Percentiles rank a stretch among this genome's conserved stretches.
Conservation (phyloP, 2,113 vertebrate species). For the Myodes glareolus region DNA sequence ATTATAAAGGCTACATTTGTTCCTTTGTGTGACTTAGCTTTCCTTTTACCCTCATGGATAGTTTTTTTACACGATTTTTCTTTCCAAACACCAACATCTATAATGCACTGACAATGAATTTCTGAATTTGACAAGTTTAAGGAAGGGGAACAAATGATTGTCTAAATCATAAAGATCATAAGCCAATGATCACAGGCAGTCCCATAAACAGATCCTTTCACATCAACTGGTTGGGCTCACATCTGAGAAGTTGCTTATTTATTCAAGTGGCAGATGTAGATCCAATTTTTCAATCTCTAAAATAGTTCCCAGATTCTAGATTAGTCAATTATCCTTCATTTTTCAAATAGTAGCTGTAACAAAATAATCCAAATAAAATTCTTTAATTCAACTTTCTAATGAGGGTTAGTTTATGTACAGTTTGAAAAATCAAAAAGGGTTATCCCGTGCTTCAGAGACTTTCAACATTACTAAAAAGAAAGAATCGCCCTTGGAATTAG, state of each 20-base stretch:
- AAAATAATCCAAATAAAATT: conserved; percentile 78
- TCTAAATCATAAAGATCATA: not conserved
- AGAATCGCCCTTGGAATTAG: not conserved
- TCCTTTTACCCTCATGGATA: not conserved
- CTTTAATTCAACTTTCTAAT: conserved; percentile 46
- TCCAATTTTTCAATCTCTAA: conserved; percentile 74
- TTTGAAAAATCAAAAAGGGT: not conserved
- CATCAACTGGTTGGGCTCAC: not conserved
- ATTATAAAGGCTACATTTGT: not conserved
- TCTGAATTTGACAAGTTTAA: not conserved
- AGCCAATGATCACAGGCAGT: not conserved
- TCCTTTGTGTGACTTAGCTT: not conserved
- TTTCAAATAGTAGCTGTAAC: conserved; percentile 62
- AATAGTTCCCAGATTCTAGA: conserved; percentile 72
- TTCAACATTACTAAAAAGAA: not conserved
- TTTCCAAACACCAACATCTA: not conserved
- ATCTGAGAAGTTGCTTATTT: conserved; percentile 69
- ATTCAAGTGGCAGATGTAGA: conserved; percentile 63
- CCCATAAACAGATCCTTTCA: not conserved
- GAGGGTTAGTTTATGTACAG: not conserved
- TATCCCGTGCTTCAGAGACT: not conserved
- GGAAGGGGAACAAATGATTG: not conserved
- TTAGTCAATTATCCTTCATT: conserved; percentile 68
- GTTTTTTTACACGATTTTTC: not conserved
- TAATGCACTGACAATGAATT: not conserved